A percentile compares a stretch with the other conserved stretches of the same genome.
phyloP scores from a whole-genome alignment of 2,888 invertebrate species.

The Dasysyrphus tricinctus region DNA sequence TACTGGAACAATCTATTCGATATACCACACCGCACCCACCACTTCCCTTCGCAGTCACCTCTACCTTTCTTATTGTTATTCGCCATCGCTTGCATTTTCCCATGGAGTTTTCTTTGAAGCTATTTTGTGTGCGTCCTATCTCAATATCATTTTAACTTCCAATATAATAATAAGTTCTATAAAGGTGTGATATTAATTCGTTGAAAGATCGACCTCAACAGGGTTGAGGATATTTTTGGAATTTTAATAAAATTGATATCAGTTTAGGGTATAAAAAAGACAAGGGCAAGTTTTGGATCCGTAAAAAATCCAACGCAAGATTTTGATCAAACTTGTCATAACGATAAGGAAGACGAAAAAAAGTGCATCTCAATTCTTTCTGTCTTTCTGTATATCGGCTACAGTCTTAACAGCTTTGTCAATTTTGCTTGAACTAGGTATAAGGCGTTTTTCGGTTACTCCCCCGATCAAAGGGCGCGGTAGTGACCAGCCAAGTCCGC shows the following conservation, averaged over 20 bases:
- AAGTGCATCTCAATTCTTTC: too few relatives aligned
- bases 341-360: too few relatives aligned
- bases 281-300: too few relatives aligned
- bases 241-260: not conserved
- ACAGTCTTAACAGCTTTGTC: too few relatives aligned
- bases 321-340: too few relatives aligned
- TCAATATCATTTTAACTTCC: not conserved
- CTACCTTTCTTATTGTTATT: constrained; percentile 14
- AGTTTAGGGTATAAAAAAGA: not conserved
- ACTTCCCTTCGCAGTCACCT: too few relatives aligned
- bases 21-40: constrained; percentile 11
- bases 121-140: not conserved
- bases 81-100: constrained; percentile 17
- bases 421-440: too few relatives aligned
- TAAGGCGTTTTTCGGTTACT: too few relatives aligned
- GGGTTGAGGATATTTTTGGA: not conserved
- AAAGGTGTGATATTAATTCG: not conserved
- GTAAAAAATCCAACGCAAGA: too few relatives aligned
- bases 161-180: not conserved
- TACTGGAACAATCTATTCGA: constrained; percentile 18
- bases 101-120: constrained; percentile 22
- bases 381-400: too few relatives aligned
- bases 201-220: not conserved
- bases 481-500: too few relatives aligned
- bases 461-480: too few relatives aligned